Evolutionary conservation across 2,113 vertebrate genomes (phyloP).

Genomic region (Strigops habroptila): DNA sequence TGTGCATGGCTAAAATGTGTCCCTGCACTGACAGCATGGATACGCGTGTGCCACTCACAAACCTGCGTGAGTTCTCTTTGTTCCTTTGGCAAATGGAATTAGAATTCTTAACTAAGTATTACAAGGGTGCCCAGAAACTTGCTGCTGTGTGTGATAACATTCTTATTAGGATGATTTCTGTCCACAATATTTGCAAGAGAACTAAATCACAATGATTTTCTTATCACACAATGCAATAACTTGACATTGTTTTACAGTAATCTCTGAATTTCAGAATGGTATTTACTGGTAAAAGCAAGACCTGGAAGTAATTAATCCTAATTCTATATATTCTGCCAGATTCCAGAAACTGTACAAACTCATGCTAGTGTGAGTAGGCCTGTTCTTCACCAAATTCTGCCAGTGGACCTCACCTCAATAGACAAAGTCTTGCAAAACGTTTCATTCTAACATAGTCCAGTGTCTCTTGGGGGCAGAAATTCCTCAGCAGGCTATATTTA

Average conservation of each 20-base stretch:
- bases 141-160: not conserved
- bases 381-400: not conserved
- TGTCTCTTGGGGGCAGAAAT: not conserved
- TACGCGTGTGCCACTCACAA: not conserved
- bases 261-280: not conserved
- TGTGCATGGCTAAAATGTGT: not conserved
- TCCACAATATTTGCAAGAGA: not conserved
- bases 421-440: not conserved
- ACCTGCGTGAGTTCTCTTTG: accelerated
- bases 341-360: not conserved
- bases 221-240: not conserved
- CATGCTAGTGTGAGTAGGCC: not conserved
- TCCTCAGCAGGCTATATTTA: not conserved
- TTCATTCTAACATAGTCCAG: not conserved
- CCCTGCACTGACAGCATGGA: not conserved
- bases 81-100: not conserved
- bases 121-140: not conserved
- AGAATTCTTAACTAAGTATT: not conserved
- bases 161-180: not conserved
- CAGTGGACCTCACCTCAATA: not conserved
- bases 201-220: not conserved
- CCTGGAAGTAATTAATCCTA: not conserved
- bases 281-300: not conserved
- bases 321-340: not conserved
- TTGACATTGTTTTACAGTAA: not conserved